A percentile compares a stretch with the other conserved stretches of the same genome.
Conservation (phyloP, 2,113 vertebrate genomes). For the Diphyllodes magnificus region DNA sequence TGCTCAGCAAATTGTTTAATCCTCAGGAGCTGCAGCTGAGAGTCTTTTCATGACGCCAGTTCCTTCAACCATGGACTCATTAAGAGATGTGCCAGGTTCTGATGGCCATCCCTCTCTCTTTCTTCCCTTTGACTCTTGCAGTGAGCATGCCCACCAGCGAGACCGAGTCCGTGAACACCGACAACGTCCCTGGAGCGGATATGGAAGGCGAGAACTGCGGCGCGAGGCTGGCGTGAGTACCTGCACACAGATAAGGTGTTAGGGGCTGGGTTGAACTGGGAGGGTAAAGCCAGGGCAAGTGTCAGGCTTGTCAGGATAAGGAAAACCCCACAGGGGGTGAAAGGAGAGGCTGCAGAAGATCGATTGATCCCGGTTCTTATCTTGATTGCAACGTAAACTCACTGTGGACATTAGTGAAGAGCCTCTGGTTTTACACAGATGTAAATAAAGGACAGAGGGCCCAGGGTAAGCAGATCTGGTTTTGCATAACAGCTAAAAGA, state of each 20-base stretch:
- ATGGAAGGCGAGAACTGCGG: constrained; percentile 95
- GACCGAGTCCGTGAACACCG: constrained; percentile 96
- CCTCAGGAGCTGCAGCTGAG: not conserved
- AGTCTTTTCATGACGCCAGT: not conserved
- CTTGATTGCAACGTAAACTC: not conserved
- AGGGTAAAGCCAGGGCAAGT: not conserved
- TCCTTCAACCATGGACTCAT: not conserved
- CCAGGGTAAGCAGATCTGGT: not conserved
- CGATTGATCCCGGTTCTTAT: not conserved
- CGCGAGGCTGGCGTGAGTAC: constrained; percentile 93
- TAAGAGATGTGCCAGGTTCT: not conserved
- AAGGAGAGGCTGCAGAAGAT: not conserved
- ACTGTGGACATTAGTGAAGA: not conserved
- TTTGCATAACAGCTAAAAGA: not conserved
- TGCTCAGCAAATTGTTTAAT: not conserved
- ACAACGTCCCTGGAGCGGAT: constrained; percentile 91
- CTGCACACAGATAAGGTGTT: not conserved
- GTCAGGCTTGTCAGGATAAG: not conserved
- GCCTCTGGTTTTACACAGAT: not conserved
- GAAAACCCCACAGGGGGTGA: not conserved
- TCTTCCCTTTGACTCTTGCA: constrained; percentile 66
- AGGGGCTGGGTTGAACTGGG: not conserved
- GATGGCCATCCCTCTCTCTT: not conserved
- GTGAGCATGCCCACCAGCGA: constrained; percentile 99
- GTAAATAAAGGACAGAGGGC: not conserved